Percentiles rank a stretch among this genome's conserved stretches.
Evolutionary conservation across 2,797 vertebrate genomes (phyloP).

Genomic region (Thalassophryne amazonica): DNA sequence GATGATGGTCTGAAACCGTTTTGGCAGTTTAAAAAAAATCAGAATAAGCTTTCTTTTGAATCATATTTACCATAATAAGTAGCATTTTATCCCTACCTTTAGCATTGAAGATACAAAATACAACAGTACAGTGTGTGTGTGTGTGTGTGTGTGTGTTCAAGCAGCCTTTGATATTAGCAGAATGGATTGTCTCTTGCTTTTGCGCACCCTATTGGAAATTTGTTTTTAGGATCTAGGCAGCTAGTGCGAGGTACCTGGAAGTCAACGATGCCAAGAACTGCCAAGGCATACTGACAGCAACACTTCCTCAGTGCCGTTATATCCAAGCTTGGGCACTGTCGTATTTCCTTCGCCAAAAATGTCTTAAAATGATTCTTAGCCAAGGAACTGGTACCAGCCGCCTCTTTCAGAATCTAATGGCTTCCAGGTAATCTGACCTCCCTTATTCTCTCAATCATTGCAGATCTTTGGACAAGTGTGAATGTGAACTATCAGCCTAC

Average conservation of each 20-base stretch:
- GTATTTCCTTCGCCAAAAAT: slow-evolving; percentile 64
- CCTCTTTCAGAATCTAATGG: slow-evolving; percentile 57
- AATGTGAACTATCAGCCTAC: slow-evolving; percentile 58
- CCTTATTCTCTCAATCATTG: slow-evolving; percentile 46
- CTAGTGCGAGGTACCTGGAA: slow-evolving; percentile 75
- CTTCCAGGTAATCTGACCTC: slow-evolving; percentile 69
- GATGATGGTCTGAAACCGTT: slow-evolving; percentile 63
- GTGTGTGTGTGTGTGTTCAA: slow-evolving; percentile 17
- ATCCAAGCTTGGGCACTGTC: slow-evolving; percentile 46
- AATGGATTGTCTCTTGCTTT: slow-evolving; percentile 51
- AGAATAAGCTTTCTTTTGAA: slow-evolving; percentile 91
- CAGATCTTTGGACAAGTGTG: slow-evolving; percentile 50
- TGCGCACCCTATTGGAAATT: slow-evolving; percentile 62
- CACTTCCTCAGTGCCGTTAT: slow-evolving; percentile 52
- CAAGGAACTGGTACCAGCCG: slow-evolving; percentile 69
- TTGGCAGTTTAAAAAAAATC: slow-evolving; percentile 67
- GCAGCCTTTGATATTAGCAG: slow-evolving; percentile 54
- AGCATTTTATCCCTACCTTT: slow-evolving; percentile 70
- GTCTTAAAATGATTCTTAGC: slow-evolving; percentile 64
- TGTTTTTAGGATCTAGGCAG: slow-evolving; percentile 75
- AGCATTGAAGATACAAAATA: slow-evolving; percentile 62
- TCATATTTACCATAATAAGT: slow-evolving; percentile 66
- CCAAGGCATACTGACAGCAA: slow-evolving; percentile 60
- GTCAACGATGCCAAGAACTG: slow-evolving; percentile 70
- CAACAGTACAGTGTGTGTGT: too few relatives aligned